phyloP scores from a whole-genome alignment of 2,113 vertebrate species.

The Petrocephalus zakoni region DNA sequence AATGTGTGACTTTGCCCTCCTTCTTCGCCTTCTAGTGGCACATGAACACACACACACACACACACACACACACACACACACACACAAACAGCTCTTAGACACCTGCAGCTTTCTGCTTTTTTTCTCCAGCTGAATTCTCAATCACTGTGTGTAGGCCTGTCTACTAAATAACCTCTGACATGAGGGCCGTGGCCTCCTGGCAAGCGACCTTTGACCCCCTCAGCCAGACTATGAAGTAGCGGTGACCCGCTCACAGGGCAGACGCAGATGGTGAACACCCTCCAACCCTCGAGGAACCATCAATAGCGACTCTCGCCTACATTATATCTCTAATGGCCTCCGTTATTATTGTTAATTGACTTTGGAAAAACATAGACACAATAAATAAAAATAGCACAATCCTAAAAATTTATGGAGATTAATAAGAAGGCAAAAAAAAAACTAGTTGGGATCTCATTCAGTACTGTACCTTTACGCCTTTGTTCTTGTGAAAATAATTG shows the following conservation, averaged over 20 bases:
- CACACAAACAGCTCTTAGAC: constrained; percentile 14
- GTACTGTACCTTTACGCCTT: neutral
- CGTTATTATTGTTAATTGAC: constrained; percentile 49
- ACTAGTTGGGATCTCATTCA: neutral
- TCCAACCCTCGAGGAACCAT: neutral
- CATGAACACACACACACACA: neutral
- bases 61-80: neutral
- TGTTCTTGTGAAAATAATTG: neutral
- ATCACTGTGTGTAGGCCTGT: constrained; percentile 46
- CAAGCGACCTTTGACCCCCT: constrained; percentile 41
- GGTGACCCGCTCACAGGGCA: constrained; percentile 36
- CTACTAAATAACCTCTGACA: constrained; percentile 52
- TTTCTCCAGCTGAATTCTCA: constrained; percentile 52
- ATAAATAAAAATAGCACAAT: neutral
- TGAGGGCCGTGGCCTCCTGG: constrained; percentile 40
- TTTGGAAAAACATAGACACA: constrained; percentile 38
- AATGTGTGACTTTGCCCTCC: neutral
- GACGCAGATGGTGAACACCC: constrained; percentile 47
- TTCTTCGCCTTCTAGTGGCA: neutral
- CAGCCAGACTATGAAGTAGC: constrained; percentile 44
- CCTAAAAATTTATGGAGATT: neutral
- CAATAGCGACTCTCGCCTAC: constrained; percentile 34
- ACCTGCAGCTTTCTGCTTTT: constrained; percentile 29
- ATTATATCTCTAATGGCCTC: constrained; percentile 39
- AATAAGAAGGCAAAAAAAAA: neutral